phyloP scores from a whole-genome alignment of 2,888 invertebrate genomes.

The Thymelicus acteon region DNA sequence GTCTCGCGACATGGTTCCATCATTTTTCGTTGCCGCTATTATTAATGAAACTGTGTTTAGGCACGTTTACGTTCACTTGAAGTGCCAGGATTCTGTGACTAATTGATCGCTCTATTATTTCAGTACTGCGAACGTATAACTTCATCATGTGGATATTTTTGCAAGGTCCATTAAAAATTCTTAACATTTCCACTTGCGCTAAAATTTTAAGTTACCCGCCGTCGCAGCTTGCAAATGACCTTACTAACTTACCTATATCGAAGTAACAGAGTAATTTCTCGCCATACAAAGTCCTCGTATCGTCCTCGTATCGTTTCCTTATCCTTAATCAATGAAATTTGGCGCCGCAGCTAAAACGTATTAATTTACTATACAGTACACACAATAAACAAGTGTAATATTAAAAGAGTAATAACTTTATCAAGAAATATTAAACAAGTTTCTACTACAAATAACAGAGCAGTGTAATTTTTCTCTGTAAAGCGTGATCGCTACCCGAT shows the following conservation, averaged over 20 bases:
- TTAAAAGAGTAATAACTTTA: neutral
- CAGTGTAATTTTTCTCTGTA: conserved; percentile 6
- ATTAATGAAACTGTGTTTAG: conserved; percentile 15
- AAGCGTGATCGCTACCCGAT: conserved; percentile 8
- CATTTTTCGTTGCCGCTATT: conserved; percentile 21
- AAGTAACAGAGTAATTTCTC: too few relatives aligned
- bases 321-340: too few relatives aligned
- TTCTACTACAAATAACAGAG: neutral
- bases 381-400: neutral
- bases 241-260: too few relatives aligned
- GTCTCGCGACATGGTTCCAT: conserved; percentile 8
- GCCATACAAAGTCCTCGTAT: too few relatives aligned
- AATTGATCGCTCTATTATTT: neutral
- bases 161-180: neutral
- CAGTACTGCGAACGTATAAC: neutral
- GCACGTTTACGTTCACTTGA: conserved; percentile 4
- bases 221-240: too few relatives aligned
- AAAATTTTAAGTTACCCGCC: too few relatives aligned
- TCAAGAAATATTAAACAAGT: neutral
- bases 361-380: too few relatives aligned
- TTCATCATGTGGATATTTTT: neutral
- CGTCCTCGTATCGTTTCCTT: too few relatives aligned
- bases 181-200: too few relatives aligned
- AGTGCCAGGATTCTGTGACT: neutral
- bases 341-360: neutral